Evolutionary conservation across 2,797 vertebrate genomes (phyloP), one percentile per base, ranked within the genome.

Genomic region (Pygocentrus nattereri): DNA sequence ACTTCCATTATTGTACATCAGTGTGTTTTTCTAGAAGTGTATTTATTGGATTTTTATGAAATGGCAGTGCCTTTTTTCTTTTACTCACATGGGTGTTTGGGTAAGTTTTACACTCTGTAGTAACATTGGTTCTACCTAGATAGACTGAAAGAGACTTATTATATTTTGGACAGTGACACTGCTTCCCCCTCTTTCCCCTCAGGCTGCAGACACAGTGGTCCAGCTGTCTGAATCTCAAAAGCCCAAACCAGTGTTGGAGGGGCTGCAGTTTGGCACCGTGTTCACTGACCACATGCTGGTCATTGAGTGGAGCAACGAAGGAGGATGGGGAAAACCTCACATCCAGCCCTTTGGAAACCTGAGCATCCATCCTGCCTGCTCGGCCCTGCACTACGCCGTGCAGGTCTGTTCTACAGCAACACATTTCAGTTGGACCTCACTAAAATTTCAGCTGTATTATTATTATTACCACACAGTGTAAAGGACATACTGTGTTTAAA

Each of bases 241-340:
- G 72, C 81, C 91, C 69, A 97, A 95, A 52, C 95, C 94, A 0
- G 94, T 96, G 0, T 84, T 91, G 0, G 82, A 25, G 6, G 88
- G 85, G 41, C 86, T 94, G 49, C 88, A 91, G 15, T 98, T 98
- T 38, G 97, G 97, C 76, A 88, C 91, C 0, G 90, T 92, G 68
- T 99, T 98, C 91, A 97, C 96, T 0, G 97, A 98, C 89, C 96
- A 98, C 91, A 99, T 99, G 97, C 83, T 99, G 86, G 94, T 82
- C 5, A 90, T 97, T 18, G 94, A 97, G 85, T 99, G 97, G 97
- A 96, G 91, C 18, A 80, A 19, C 0, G 82, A 86, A 1, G 94
- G 88, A 4, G 97, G 97, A 61, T 98, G 97, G 97, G 91, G 95
- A 89, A 91, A 91, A 44, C 97, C 97, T 0, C 89, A 61, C 8